Conservation (phyloP, 2,797 vertebrate species). For the Microtus californicus region DNA sequence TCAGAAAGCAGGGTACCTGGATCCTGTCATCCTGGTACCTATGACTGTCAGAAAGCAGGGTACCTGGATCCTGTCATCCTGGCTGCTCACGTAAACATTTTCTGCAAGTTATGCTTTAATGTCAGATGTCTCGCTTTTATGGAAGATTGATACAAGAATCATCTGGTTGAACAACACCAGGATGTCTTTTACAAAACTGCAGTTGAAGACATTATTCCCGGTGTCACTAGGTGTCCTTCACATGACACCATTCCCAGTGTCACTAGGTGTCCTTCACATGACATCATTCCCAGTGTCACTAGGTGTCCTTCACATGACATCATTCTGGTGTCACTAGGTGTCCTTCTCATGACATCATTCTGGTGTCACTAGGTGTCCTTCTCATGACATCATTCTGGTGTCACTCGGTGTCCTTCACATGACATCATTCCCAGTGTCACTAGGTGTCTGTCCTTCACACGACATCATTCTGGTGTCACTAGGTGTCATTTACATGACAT, state of each 20-base stretch:
- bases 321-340: too few species aligned
- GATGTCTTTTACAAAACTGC: conserved; percentile 34
- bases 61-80: not conserved
- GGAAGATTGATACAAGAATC: conserved; percentile 40
- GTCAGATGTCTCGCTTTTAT: conserved; percentile 18
- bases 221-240: too few species aligned
- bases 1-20: not conserved
- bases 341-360: too few species aligned
- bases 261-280: too few species aligned
- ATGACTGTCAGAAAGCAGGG: not conserved
- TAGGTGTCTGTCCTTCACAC: conserved; percentile 52
- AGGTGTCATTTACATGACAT: too few species aligned
- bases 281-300: too few species aligned
- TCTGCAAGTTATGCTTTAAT: not conserved
- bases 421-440: not conserved
- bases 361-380: too few species aligned
- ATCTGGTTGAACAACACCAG: conserved; percentile 16
- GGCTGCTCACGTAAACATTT: not conserved
- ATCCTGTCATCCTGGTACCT: not conserved
- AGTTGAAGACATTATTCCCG: not conserved
- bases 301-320: too few species aligned
- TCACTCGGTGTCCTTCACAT: conserved; percentile 59
- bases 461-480: not conserved
- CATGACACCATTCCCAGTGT: too few species aligned
- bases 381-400: not conserved